Evolutionary conservation across 1,140 invertebrate species (phyloP).

Genomic region (Tetranychus urticae): DNA sequence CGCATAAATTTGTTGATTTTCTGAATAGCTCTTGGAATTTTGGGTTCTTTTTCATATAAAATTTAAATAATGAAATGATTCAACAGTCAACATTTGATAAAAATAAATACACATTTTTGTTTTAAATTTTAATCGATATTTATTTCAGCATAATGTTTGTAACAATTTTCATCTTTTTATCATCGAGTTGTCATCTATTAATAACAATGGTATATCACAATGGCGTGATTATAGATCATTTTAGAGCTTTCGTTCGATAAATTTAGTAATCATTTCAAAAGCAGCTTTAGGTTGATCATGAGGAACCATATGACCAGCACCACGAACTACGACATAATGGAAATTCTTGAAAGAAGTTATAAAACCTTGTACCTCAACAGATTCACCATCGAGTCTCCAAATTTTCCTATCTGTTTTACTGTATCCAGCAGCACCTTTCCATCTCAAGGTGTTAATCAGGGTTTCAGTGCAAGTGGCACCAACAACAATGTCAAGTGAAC

Average conservation of each 20-base stretch:
- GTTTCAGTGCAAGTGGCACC: slow-evolving; percentile 49
- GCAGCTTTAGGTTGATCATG: slow-evolving; percentile 52
- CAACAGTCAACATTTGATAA: no score
- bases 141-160: no score
- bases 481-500: slow-evolving; percentile 60
- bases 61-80: no score
- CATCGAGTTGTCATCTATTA: no score
- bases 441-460: slow-evolving; percentile 38
- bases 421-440: slow-evolving; percentile 36
- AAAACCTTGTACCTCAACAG: not conserved
- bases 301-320: slow-evolving; percentile 63
- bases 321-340: slow-evolving; percentile 48
- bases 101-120: no score
- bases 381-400: slow-evolving; percentile 27
- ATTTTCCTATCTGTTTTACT: slow-evolving; percentile 33
- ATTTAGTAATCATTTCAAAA: slow-evolving; percentile 45
- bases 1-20: no score
- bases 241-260: slow-evolving; percentile 30
- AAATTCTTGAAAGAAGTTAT: slow-evolving; percentile 29
- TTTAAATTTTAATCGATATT: no score
- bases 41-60: no score
- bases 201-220: no score
- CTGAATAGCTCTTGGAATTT: no score
- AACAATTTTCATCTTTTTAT: no score
- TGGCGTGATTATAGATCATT: not conserved